Evolutionary conservation across 2,888 invertebrate species (phyloP).

Genomic region (Coremacera marginata): DNA sequence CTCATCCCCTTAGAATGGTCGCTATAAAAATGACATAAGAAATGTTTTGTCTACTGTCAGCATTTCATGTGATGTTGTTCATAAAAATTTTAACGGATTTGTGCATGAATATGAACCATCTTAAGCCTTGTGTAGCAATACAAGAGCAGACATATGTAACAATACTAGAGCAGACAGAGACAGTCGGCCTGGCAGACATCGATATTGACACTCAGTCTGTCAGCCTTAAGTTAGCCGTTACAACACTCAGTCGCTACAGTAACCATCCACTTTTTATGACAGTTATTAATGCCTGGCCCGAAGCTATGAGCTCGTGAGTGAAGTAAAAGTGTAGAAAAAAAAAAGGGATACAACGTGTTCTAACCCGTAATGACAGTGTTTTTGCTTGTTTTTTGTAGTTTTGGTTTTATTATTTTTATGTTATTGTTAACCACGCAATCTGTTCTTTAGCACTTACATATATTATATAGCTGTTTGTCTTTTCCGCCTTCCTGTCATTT

Average conservation of each 20-base stretch:
- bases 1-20: too few relatives aligned
- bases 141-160: not conserved
- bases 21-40: not conserved
- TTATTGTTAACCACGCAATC: too few relatives aligned
- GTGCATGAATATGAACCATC: not conserved
- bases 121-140: not conserved
- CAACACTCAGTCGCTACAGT: not conserved
- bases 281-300: not conserved
- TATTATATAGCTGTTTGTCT: too few relatives aligned
- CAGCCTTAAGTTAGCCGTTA: not conserved
- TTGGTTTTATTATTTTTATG: too few relatives aligned
- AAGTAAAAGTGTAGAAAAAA: too few relatives aligned
- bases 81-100: constrained; percentile 3
- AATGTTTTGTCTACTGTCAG: not conserved
- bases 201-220: not conserved
- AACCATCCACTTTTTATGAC: not conserved
- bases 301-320: not conserved
- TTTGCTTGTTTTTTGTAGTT: not conserved
- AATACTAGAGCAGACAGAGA: not conserved
- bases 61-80: not conserved
- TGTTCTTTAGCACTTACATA: too few relatives aligned
- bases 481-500: too few relatives aligned
- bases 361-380: not conserved
- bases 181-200: not conserved
- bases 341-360: not conserved